Base-by-base conservation (phyloP, 2,113 vertebrate genomes). In the Malaclemys terrapin region DNA sequence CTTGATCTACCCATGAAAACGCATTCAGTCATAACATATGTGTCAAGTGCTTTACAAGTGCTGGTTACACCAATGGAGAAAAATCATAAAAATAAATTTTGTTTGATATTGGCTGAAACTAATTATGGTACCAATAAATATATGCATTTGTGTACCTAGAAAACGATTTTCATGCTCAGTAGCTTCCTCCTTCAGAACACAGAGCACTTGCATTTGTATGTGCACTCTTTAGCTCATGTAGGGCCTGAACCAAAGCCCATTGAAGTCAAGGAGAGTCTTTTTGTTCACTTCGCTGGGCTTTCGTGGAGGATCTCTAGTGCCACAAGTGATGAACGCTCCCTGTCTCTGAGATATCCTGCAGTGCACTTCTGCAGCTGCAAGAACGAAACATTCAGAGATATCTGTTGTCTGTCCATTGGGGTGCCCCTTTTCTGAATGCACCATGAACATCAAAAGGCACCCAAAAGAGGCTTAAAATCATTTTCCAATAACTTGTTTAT, bases 261-360 rank as follows among this genome's bases (percentile, higher is more conserved):
- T 82, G 72, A 85, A 86, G 95, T 0, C 95, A 81, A 93, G 89
- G 93, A 95, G 94, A 95, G 72, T 85, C 80, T 95, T 94, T 96
- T 92, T 29, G 25, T 57, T 57, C 56, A 27, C 56, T 57, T 57
- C 25, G 27, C 9, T 57, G 25, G 56, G 10, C 56, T 57, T 57
- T 57, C 24, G 56, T 57, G 56, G 10, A 57, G 56, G 25, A 25
- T 57, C 56, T 57, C 56, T 57, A 57, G 45, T 65, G 20, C 16
- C n/a, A 38, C 69, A 57, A 92, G 53, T 10, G 69, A 42, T 50
- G 8, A 2, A 10, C 6, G 3, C 13, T 65, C 29, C 59, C 29
- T 16, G 29, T 31, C 59, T 65, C 59, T 35, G 59, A 65, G 59
- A 31, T 65, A 65, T 35, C 29, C 13, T 31, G 59, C 5, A 31